phyloP scores from a whole-genome alignment of 2,888 invertebrate genomes.

The Hypercompe scribonia region DNA sequence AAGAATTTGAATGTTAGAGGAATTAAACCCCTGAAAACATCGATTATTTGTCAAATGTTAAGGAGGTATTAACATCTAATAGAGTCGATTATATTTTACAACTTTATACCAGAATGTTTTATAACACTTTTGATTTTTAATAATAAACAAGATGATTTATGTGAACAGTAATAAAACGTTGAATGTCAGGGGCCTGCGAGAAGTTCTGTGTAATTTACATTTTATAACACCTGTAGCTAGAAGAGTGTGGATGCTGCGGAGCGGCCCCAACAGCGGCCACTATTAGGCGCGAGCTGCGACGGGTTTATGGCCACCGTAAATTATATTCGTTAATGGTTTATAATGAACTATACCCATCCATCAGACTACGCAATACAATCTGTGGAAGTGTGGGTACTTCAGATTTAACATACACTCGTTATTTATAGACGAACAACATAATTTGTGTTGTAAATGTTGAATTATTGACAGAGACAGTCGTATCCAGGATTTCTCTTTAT shows the following conservation, averaged over 20 bases:
- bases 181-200: background rate
- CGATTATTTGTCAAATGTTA: background rate
- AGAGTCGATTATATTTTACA: background rate
- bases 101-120: background rate
- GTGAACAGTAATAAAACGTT: background rate
- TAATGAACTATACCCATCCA: background rate
- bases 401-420: background rate
- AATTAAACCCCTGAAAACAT: background rate
- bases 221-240: background rate
- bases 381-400: background rate
- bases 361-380: background rate
- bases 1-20: background rate
- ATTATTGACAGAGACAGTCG: no score
- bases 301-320: background rate
- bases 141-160: background rate
- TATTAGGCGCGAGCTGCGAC: background rate
- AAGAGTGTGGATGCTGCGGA: background rate
- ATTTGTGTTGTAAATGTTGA: background rate
- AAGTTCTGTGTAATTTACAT: background rate
- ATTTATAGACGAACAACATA: background rate
- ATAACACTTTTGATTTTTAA: constrained; percentile 1
- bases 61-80: background rate
- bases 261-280: background rate
- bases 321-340: background rate
- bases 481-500: no score